Base-by-base conservation (phyloP, 2,797 vertebrate species). In the Mus minutoides region DNA sequence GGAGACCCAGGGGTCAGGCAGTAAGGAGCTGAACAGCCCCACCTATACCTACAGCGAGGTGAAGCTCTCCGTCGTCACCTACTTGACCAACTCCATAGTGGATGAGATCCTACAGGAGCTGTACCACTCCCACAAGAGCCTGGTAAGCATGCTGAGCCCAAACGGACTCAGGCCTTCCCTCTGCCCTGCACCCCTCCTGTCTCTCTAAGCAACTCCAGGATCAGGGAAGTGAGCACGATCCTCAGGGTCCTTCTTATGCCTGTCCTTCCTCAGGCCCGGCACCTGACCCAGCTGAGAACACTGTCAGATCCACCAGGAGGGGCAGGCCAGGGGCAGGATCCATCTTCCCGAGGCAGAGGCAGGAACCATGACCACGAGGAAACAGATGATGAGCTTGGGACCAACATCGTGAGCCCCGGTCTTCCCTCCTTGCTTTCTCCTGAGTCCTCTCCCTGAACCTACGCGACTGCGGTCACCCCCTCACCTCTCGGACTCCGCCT, bases 81-180 rank as follows among this genome's bases (percentile, higher is more conserved):
- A 99, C 97, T 98, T 99, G 97, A 99, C 99, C 95, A 99, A 99
- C 98, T 99, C 99, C 67, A 99, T 99, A 14, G 99, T 99, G 98
- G 99, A 99, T 46, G 99, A 99, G 98, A 99, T 99, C 94, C 98
- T 99, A 2, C 99, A 99, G 85, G 99, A 99, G 97, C 98, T 99
- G 9, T 99, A 99, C 95, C 98, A 98, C 93, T 99, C 98, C 58
- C 99, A 99, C 98, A 99, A 99, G 98, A 99, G 99, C 54, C 99
- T 99, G 99, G 99, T 99, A 99, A 98, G 98, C 97, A 97, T 73
- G 67, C 86, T 26, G 79, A 87, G 21, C 34, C 67, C 4, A 3
- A 17, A 37, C 6, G 34, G 78, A 71, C n/a, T 52, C 46, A 0
- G 75, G 24, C 86, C 24, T 8, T 26, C 43, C 86, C 56, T 52